Evolutionary conservation across 2,888 invertebrate species (phyloP), one percentile per base, ranked within the genome.

Genomic region (Harmothoe impar): DNA sequence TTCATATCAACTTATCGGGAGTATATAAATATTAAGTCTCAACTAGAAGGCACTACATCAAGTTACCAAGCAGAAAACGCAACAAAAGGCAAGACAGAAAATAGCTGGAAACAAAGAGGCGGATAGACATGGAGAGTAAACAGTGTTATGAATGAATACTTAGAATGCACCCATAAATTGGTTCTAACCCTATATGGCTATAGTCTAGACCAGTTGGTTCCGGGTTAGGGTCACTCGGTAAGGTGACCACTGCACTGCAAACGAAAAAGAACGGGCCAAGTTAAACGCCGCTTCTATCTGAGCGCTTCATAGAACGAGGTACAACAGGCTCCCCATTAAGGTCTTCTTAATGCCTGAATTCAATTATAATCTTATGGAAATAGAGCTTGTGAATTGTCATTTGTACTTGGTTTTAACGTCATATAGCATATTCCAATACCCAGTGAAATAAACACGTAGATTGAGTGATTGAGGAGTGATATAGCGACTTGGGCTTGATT

Each of bases 171-270:
- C 33, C 43, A 81, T 33, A 35, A 81, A 35, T 33, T 81, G 81
- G 81, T 54, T 56, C 86, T 86, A 56, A 86, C 86, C 86, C 86
- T 86, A 86, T 86, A 54, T 86, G 86, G 86, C 86, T 86, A 86
- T 86, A 54, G 52, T 54, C 56, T 56, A 86, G 56, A 54, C 86
- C 56, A 86, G 52, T 15, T 31, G 86, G 29, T 20, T 86, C 86
- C 86, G 86, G 15, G 54, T 29, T 86, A 86, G 86, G 56, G 56
- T 56, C 56, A 86, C 52, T 54, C 25, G 86, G 86, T 12, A 86
- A 54, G 56, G 54, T 86, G 86, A 31, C 86, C 52, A 86, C 86
- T 31, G 86, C 25, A 86, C 86, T 86, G 86, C 52, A 86, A 86
- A 86, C 86, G 23, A 81, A 86, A 86, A 29, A 86, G 86, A 86